Evolutionary conservation across 2,113 vertebrate species (phyloP).

Genomic region (Hylia prasina): DNA sequence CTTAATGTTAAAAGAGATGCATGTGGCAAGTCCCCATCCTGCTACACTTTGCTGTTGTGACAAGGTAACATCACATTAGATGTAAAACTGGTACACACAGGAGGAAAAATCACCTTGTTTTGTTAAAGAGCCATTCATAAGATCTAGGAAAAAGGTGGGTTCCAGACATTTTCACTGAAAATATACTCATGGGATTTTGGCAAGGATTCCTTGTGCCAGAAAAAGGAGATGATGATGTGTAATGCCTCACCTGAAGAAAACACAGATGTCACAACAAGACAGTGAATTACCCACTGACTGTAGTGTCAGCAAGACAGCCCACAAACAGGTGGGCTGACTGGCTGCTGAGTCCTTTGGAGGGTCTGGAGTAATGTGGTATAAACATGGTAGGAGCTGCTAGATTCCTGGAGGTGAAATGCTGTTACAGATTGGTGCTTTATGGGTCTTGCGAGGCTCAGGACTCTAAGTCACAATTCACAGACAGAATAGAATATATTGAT

Average conservation of each 20-base stretch:
- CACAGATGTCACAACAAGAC: background rate
- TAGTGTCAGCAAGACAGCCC: background rate
- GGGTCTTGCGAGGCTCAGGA: background rate
- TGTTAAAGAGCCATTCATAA: background rate
- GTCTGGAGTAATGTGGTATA: background rate
- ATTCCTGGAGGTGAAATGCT: background rate
- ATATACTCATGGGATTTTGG: background rate
- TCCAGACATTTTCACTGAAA: background rate
- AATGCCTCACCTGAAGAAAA: background rate
- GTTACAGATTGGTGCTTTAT: background rate
- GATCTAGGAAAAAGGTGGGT: background rate
- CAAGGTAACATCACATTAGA: background rate
- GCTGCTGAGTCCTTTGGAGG: background rate
- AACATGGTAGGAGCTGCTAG: background rate
- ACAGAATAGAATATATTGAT: background rate
- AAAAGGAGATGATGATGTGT: background rate
- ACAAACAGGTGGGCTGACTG: background rate
- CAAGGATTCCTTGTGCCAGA: background rate
- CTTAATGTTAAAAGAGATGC: background rate
- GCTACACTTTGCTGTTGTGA: background rate
- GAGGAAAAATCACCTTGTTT: background rate
- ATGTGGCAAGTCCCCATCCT: background rate
- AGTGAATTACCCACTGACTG: background rate
- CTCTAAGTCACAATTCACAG: background rate
- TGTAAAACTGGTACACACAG: constrained; percentile 10